Conservation (phyloP, 1,140 invertebrate genomes). For the Nasonia vitripennis region DNA sequence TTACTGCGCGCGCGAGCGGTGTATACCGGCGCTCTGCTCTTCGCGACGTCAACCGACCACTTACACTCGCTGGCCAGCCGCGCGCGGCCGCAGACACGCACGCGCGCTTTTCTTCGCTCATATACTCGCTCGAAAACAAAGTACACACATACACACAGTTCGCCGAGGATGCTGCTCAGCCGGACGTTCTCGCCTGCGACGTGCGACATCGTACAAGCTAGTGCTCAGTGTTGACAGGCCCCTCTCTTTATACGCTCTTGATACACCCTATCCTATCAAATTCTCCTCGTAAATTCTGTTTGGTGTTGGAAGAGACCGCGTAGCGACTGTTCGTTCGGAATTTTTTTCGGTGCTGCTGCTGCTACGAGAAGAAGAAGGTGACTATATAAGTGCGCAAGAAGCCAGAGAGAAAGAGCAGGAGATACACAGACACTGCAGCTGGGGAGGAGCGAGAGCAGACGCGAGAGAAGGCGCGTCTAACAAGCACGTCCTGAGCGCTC, state of each 20-base stretch:
- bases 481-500: constrained; percentile 17
- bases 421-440: neutral
- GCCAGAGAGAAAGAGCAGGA: neutral
- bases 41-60: constrained; percentile 1
- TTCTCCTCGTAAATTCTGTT: neutral
- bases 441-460: constrained; percentile 1
- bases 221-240: constrained; percentile 21
- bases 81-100: constrained; percentile 17
- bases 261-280: no score
- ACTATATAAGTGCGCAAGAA: constrained; percentile 9
- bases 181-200: neutral
- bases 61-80: constrained; percentile 27
- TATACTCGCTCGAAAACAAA: no score
- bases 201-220: neutral
- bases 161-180: neutral
- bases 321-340: no score
- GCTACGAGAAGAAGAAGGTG: neutral
- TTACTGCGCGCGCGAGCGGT: constrained; percentile 61
- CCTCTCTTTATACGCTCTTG: neutral
- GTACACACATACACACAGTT: neutral
- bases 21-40: constrained; percentile 57
- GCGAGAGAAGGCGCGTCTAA: constrained; percentile 6
- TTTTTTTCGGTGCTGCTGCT: neutral
- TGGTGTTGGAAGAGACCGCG: neutral
- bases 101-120: neutral